These are phyloP conservation scores for Malurus splendens DNA, from an alignment of 2,797 vertebrate genomes.

Conservation along the genomic window DNA sequence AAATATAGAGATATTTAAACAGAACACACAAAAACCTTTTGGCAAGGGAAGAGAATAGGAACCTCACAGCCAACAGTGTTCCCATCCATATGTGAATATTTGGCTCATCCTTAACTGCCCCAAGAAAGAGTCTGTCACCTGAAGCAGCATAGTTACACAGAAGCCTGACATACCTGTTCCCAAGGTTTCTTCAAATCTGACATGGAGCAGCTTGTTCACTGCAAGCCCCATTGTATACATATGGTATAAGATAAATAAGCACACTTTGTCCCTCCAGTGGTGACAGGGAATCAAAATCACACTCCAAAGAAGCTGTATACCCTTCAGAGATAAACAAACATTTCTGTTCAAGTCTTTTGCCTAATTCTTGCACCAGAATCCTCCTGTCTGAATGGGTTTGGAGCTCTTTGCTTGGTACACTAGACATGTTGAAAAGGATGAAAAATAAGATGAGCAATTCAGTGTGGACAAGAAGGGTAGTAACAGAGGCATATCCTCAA, in stretches of 20 bases:
- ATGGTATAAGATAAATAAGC: neutral
- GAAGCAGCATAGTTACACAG: neutral
- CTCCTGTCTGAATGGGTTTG: neutral
- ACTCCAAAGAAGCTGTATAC: neutral
- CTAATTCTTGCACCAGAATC: neutral
- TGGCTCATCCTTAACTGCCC: neutral
- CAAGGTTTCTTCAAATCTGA: neutral
- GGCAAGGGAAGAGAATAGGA: neutral
- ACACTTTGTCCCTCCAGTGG: rapidly evolving
- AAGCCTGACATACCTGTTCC: neutral
- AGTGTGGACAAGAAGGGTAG: rapidly evolving
- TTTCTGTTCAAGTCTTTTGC: neutral
- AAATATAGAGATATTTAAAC: neutral
- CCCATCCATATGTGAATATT: rapidly evolving
- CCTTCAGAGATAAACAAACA: rapidly evolving
- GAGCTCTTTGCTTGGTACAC: neutral
- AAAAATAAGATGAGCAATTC: neutral
- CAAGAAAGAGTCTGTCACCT: neutral
- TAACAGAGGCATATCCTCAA: neutral
- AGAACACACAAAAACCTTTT: neutral
- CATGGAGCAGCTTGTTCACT: rapidly evolving
- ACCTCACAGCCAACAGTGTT: rapidly evolving
- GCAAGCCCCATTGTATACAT: neutral
- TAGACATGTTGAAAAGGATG: neutral
- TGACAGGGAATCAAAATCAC: neutral